phyloP scores from a whole-genome alignment of 2,888 invertebrate species.

The Molorchus minor region DNA sequence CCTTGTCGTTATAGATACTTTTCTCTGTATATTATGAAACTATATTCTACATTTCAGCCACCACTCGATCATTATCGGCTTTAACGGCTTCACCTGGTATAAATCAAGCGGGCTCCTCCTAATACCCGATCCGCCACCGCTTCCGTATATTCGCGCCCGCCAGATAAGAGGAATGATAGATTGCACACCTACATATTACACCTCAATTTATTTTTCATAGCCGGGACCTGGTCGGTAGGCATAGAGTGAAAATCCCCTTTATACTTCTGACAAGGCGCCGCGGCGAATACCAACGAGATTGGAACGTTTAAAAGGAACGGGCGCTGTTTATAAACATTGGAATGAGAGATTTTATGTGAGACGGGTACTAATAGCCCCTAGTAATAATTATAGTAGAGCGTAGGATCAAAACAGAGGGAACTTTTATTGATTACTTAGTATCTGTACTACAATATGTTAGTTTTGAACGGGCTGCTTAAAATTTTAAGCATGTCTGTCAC shows the following conservation, averaged over 20 bases:
- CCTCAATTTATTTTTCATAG: constrained; percentile 25
- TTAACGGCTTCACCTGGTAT: constrained; percentile 16
- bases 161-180: constrained; percentile 28
- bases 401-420: too few relatives aligned
- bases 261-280: constrained; percentile 37
- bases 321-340: constrained; percentile 24
- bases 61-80: constrained; percentile 11
- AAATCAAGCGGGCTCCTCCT: constrained; percentile 24
- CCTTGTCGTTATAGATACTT: too few relatives aligned
- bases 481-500: too few relatives aligned
- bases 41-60: too few relatives aligned
- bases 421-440: too few relatives aligned
- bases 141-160: background rate
- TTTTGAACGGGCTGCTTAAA: too few relatives aligned
- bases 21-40: too few relatives aligned
- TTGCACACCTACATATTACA: constrained; percentile 24
- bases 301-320: constrained; percentile 16
- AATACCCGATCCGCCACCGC: constrained; percentile 17
- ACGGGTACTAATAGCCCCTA: too few relatives aligned
- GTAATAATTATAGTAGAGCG: too few relatives aligned
- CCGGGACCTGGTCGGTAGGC: constrained; percentile 13
- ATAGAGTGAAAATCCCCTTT: constrained; percentile 35
- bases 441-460: too few relatives aligned
- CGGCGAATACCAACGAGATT: constrained; percentile 35
- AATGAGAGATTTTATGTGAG: constrained; percentile 13